phyloP scores from a whole-genome alignment of 2,113 vertebrate species.

The Nanorana parkeri region DNA sequence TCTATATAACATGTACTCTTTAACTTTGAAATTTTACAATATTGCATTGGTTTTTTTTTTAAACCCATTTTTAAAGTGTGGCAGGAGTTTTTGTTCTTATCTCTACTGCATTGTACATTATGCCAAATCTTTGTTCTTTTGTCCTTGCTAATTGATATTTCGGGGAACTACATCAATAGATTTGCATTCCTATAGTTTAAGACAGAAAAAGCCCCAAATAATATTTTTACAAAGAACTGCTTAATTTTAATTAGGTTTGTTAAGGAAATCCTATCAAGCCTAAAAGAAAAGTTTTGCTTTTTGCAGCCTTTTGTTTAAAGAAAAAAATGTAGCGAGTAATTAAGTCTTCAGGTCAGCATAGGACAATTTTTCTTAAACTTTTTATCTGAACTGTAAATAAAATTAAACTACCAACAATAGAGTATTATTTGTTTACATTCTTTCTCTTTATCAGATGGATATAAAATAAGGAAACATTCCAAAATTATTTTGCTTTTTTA shows the following conservation, averaged over 20 bases:
- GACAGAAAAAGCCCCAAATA: constrained; percentile 5
- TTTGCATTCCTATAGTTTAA: neutral
- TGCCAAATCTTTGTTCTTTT: constrained; percentile 19
- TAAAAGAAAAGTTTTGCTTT: neutral
- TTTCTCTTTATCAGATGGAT: too few species aligned
- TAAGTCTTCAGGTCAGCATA: neutral
- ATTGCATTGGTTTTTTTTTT: too few species aligned
- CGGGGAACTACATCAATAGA: constrained; percentile 25
- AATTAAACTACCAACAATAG: too few species aligned
- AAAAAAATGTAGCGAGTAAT: neutral
- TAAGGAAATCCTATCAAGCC: neutral
- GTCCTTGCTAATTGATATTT: constrained; percentile 48
- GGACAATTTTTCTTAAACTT: too few species aligned
- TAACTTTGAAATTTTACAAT: too few species aligned
- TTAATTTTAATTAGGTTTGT: constrained; percentile 26
- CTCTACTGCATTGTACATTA: neutral
- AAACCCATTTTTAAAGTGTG: neutral
- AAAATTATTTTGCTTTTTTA: too few species aligned
- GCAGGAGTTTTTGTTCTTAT: neutral
- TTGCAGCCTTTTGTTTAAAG: neutral
- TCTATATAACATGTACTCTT: too few species aligned
- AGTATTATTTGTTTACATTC: too few species aligned
- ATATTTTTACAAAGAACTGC: neutral
- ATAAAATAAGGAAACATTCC: too few species aligned
- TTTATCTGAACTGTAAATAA: too few species aligned